Evolutionary conservation across 2,113 vertebrate species (phyloP), one percentile per base, ranked within the genome.

Genomic region (Heterotilapia buettikoferi): DNA sequence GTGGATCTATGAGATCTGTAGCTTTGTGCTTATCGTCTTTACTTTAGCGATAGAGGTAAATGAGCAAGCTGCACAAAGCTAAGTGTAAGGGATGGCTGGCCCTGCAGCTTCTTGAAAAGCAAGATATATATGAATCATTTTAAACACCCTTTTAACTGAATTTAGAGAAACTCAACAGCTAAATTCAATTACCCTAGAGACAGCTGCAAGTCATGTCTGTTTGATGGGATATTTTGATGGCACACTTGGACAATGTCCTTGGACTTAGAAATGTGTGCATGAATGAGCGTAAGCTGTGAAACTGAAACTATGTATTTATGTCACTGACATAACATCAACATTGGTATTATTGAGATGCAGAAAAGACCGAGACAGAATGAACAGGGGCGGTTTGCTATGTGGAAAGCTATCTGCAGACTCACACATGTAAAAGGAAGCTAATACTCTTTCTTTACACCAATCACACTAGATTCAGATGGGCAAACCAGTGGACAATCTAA

Each of bases 281-380:
- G 24, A 47, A 47, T 47, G 21, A 45, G 0, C 0, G 0, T 73
- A 73, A 43, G n/a, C 38, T 45, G 66, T 73, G 21, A 26, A 73
- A 73, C 66, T 71, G 14, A 24, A 73, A 26, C n/a, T 6, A 24
- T 73, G 43, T 47, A 76, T 47, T 29, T 2, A 18, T 76, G 43
- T 76, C 24, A 76, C 71, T 76, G 71, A 47, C 71, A 47, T 76
- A 29, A 47, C 21, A 11, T 0, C 43, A 47, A 76, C 1, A 31
- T 19, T 31, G 14, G 4, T 47, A 19, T 47, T 76, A 29, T 7
- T 47, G 24, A 31, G 9, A 31, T 19, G 24, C 24, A 29, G 14
- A 45, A 73, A 76, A 76, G 71, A 29, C 24, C 0, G 2, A 76
- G 24, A 76, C 24, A 47, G 16, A 50, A 47, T 47, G 71, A 76